A percentile compares a stretch with the other conserved stretches of the same genome.
phyloP scores from a whole-genome alignment of 2,888 invertebrate species.

The Bombylius major region DNA sequence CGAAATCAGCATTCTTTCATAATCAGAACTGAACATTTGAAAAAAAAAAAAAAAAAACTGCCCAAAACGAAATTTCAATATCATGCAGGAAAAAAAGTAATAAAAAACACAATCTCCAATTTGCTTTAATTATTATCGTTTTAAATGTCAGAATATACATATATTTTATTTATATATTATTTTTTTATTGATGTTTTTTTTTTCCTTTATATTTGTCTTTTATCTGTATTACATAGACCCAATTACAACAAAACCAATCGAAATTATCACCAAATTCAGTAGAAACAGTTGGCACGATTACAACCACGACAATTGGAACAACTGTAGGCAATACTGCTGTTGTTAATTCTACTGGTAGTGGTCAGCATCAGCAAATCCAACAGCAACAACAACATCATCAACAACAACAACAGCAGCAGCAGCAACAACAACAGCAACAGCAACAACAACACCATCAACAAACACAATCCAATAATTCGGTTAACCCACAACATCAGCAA shows the following conservation, averaged over 20 bases:
- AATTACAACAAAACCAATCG: conserved; percentile 21
- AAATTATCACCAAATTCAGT: conserved; percentile 10
- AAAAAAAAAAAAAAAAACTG: too few relatives aligned
- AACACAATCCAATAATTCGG: conserved; percentile 21
- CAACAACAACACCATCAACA: conserved; percentile 13
- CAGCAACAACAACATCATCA: background rate
- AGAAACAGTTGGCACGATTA: conserved; percentile 7
- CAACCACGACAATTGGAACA: conserved; percentile 17
- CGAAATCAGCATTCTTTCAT: too few relatives aligned
- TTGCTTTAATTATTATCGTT: too few relatives aligned
- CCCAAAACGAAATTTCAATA: too few relatives aligned
- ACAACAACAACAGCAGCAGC: background rate
- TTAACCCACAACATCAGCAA: conserved; percentile 18
- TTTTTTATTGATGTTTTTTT: too few relatives aligned
- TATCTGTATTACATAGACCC: conserved; percentile 15
- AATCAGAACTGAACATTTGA: too few relatives aligned
- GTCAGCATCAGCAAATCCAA: background rate
- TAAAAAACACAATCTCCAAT: too few relatives aligned
- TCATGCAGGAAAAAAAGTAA: too few relatives aligned
- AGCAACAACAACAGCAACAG: conserved; percentile 12
- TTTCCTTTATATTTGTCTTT: too few relatives aligned
- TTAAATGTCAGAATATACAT: too few relatives aligned
- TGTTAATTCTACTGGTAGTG: background rate
- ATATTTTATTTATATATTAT: too few relatives aligned
- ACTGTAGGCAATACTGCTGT: conserved; percentile 8